phyloP scores from a whole-genome alignment of 2,888 invertebrate species.

The Diarsia dahlii region DNA sequence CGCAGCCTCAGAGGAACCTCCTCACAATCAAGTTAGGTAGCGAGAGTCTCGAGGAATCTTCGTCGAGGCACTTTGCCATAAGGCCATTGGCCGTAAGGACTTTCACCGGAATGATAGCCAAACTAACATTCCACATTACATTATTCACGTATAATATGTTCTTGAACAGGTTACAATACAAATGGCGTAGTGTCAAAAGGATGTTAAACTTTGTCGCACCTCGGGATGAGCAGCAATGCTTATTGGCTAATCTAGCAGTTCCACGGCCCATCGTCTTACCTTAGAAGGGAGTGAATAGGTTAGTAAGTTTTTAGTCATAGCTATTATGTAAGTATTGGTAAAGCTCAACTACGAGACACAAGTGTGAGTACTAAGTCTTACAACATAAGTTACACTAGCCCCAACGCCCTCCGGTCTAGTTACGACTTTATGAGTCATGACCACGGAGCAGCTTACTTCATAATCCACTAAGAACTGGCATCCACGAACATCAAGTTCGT shows the following conservation, averaged over 20 bases:
- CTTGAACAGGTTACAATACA: neutral
- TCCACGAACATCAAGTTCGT: neutral
- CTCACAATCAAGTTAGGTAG: no score
- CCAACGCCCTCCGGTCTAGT: constrained; percentile 13
- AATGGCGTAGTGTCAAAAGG: neutral
- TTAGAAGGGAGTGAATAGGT: constrained; percentile 8
- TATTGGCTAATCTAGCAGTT: neutral
- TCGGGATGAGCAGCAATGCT: neutral
- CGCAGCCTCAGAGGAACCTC: no score
- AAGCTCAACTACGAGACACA: neutral
- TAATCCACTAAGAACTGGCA: neutral
- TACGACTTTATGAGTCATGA: constrained; percentile 32
- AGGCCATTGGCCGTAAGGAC: neutral
- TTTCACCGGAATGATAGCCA: neutral
- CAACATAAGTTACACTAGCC: neutral
- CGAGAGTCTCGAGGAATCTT: no score
- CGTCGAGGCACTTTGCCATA: neutral
- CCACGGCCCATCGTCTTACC: neutral
- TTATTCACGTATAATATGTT: no score
- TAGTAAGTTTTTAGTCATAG: neutral
- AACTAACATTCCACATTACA: no score
- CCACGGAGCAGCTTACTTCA: constrained; percentile 1
- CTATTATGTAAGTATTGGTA: constrained; percentile 5
- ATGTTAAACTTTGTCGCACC: neutral
- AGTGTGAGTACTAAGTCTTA: neutral